These are phyloP conservation scores for Pangasianodon hypophthalmus DNA, from an alignment of 2,113 vertebrate genomes.

Conservation along the genomic window DNA sequence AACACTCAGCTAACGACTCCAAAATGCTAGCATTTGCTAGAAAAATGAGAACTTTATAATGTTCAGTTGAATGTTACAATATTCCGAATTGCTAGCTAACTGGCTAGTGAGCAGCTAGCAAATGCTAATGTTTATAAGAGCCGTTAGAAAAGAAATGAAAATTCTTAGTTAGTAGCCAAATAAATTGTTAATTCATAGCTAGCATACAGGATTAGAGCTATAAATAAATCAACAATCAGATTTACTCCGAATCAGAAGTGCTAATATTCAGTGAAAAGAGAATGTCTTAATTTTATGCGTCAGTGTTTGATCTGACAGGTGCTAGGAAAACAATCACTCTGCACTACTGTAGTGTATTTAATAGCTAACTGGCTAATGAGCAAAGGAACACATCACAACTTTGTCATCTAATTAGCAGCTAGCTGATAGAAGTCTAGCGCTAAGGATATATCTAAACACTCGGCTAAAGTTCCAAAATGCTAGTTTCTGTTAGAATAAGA, in stretches of 20 bases:
- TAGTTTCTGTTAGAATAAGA: not conserved
- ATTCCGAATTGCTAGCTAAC: not conserved
- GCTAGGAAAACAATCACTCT: not conserved
- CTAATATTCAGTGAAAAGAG: not conserved
- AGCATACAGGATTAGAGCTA: not conserved
- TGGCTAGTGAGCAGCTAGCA: not conserved
- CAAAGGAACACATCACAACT: not conserved
- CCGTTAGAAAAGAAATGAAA: not conserved
- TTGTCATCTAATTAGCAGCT: not conserved
- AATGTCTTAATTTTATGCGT: not conserved
- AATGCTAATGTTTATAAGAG: not conserved
- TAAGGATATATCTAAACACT: not conserved
- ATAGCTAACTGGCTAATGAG: not conserved
- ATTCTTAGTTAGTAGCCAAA: not conserved
- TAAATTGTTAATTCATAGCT: not conserved
- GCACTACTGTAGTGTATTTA: not conserved
- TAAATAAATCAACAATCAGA: not conserved
- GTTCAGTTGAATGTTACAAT: not conserved
- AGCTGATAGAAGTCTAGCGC: not conserved
- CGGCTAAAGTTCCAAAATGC: not conserved
- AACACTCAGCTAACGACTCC: not conserved
- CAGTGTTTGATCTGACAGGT: not conserved
- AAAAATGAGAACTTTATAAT: not conserved
- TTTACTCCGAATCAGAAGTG: not conserved
- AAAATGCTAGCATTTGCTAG: not conserved